Conservation (phyloP, 2,888 invertebrate species). For the Drosophila kanekoi region DNA sequence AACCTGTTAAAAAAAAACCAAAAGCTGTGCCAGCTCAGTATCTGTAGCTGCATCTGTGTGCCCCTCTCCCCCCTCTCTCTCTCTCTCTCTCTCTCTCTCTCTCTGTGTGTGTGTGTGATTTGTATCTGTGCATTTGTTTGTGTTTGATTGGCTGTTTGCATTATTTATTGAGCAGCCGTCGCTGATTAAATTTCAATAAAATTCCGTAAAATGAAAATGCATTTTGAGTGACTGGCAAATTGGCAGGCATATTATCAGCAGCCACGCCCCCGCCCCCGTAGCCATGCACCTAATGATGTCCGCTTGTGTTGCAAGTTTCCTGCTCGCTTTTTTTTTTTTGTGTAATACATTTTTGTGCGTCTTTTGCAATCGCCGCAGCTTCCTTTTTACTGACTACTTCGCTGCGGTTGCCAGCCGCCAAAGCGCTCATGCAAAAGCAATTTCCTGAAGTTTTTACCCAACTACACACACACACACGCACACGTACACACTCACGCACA, state of each 20-base stretch:
- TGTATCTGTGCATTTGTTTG: slow-evolving; percentile 45
- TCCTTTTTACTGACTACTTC: slow-evolving; percentile 63
- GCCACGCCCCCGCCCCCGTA: background rate
- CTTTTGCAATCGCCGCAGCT: slow-evolving; percentile 70
- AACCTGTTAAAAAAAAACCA: slow-evolving; percentile 6
- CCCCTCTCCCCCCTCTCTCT: too few species aligned
- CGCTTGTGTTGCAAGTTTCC: slow-evolving; percentile 14
- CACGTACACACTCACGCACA: slow-evolving; percentile 9
- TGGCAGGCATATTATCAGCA: slow-evolving; percentile 36
- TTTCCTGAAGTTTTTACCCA: slow-evolving; percentile 76
- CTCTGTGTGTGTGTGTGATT: slow-evolving; percentile 29
- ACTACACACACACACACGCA: slow-evolving; percentile 38
- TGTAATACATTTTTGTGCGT: slow-evolving; percentile 40
- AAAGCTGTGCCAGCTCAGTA: slow-evolving; percentile 31
- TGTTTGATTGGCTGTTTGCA: slow-evolving; percentile 46
- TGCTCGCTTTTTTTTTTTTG: slow-evolving; percentile 5
- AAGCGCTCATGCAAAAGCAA: slow-evolving; percentile 80
- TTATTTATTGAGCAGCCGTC: slow-evolving; percentile 52
- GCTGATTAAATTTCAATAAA: slow-evolving; percentile 59
- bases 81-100: background rate
- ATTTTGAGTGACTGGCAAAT: slow-evolving; percentile 47
- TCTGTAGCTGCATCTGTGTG: background rate
- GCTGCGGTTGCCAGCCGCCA: slow-evolving; percentile 38
- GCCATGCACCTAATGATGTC: slow-evolving; percentile 21
- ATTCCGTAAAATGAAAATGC: slow-evolving; percentile 34